Evolutionary conservation across 1,140 invertebrate genomes (phyloP).

Genomic region (Hypsibius dujardini): DNA sequence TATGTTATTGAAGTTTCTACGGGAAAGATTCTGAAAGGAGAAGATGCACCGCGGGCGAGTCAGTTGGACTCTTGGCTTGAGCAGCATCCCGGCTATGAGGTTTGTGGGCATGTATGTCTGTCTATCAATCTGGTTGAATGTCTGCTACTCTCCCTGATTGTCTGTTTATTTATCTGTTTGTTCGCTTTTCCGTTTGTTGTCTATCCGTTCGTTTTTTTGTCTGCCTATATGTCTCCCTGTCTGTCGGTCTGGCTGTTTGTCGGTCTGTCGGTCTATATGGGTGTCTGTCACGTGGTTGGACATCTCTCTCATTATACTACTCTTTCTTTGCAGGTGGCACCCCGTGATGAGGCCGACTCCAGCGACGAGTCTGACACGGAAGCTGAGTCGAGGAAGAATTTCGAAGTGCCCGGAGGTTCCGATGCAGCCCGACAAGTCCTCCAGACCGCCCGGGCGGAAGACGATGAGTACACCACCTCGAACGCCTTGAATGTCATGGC

Average conservation of each 20-base stretch:
- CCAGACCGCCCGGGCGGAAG: slow-evolving; percentile 68
- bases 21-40: slow-evolving; percentile 56
- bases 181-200: too few species aligned
- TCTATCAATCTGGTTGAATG: too few species aligned
- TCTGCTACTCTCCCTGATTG: too few species aligned
- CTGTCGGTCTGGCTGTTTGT: too few species aligned
- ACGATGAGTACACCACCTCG: slow-evolving; percentile 64
- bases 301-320: too few species aligned
- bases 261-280: too few species aligned
- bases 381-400: slow-evolving; percentile 20
- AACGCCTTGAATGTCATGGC: slow-evolving; percentile 37
- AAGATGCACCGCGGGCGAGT: slow-evolving; percentile 71
- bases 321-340: neutral
- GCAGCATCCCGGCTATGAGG: slow-evolving; percentile 36
- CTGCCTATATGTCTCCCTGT: too few species aligned
- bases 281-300: too few species aligned
- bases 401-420: slow-evolving; percentile 33
- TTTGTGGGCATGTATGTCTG: too few species aligned
- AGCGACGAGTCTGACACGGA: slow-evolving; percentile 28
- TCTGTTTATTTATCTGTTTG: too few species aligned
- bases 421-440: slow-evolving; percentile 50
- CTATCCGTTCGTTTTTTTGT: too few species aligned
- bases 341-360: slow-evolving; percentile 23
- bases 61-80: slow-evolving; percentile 57
- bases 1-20: slow-evolving; percentile 70